A percentile compares a stretch with the other conserved stretches of the same genome.
These are phyloP conservation scores for Lates japonicus DNA, from an alignment of 2,797 vertebrate genomes.

Conservation along the genomic window DNA sequence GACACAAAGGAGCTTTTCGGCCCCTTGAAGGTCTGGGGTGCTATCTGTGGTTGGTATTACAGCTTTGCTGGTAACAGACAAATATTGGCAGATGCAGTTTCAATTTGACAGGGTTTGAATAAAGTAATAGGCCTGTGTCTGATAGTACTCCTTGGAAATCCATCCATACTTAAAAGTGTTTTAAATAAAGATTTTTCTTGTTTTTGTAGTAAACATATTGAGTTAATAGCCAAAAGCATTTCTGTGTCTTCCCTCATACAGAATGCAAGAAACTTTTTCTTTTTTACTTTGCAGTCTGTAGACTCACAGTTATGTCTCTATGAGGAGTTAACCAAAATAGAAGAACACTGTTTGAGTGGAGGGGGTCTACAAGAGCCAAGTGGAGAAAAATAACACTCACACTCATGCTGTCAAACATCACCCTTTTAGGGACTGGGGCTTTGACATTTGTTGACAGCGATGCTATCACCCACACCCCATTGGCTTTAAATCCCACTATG, in stretches of 20 bases:
- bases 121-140: background rate
- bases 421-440: conserved; percentile 55
- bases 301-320: conserved; percentile 19
- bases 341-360: conserved; percentile 29
- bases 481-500: conserved; percentile 83
- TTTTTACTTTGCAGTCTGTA: conserved; percentile 3
- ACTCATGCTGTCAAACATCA: conserved; percentile 57
- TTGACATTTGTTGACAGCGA: conserved; percentile 68
- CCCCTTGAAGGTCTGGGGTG: too few species aligned
- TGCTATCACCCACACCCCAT: conserved; percentile 69
- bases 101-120: background rate
- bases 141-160: conserved; percentile 4
- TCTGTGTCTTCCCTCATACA: background rate
- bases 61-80: background rate
- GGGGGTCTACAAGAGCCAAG: conserved; percentile 28
- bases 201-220: conserved; percentile 18
- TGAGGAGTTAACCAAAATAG: conserved; percentile 39
- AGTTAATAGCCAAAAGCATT: conserved; percentile 5
- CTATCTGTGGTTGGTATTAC: too few species aligned
- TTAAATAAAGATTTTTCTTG: conserved; percentile 6
- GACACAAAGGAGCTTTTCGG: too few species aligned
- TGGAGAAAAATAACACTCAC: conserved; percentile 54
- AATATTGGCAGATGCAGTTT: background rate
- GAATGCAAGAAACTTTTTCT: background rate
- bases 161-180: conserved; percentile 6